phyloP scores from a whole-genome alignment of 1,140 invertebrate species.

The Leptinotarsa lineolata region DNA sequence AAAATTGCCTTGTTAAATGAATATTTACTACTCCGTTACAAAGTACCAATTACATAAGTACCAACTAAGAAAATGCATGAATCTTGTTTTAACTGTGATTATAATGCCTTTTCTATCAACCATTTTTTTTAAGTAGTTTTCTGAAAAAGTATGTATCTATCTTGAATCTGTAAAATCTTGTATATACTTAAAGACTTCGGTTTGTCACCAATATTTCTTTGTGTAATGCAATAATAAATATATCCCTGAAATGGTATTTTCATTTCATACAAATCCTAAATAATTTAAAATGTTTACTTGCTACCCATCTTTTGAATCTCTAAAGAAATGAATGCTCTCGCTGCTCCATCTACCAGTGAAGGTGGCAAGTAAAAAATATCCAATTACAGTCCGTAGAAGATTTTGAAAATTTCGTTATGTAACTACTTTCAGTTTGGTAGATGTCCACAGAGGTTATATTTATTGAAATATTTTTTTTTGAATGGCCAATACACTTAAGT shows the following conservation, averaged over 20 bases:
- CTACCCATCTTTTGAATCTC: too few relatives aligned
- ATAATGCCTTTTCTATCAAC: slow-evolving; percentile 31
- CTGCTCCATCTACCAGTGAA: too few relatives aligned
- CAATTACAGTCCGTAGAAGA: too few relatives aligned
- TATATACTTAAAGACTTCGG: slow-evolving; percentile 28
- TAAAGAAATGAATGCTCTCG: too few relatives aligned
- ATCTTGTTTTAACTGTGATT: slow-evolving; percentile 39
- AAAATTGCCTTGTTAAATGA: slow-evolving; percentile 11
- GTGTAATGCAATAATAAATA: slow-evolving; percentile 38
- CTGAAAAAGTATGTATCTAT: slow-evolving; percentile 23
- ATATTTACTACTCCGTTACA: slow-evolving; percentile 18
- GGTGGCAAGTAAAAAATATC: too few relatives aligned
- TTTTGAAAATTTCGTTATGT: too few relatives aligned
- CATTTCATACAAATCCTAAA: not conserved
- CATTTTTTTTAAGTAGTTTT: slow-evolving; percentile 30
- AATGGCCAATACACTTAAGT: too few relatives aligned
- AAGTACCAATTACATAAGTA: slow-evolving; percentile 23
- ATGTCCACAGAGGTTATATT: too few relatives aligned
- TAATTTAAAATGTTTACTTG: not conserved
- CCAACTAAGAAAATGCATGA: slow-evolving; percentile 22
- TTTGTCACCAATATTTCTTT: slow-evolving; percentile 40
- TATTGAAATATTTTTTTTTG: too few relatives aligned
- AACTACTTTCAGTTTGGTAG: too few relatives aligned
- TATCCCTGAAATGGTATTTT: slow-evolving; percentile 4
- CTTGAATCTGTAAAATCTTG: slow-evolving; percentile 29